Evolutionary conservation across 64 coral and sea anemone genomes (phyloP).

Genomic region (Porites lutea): DNA sequence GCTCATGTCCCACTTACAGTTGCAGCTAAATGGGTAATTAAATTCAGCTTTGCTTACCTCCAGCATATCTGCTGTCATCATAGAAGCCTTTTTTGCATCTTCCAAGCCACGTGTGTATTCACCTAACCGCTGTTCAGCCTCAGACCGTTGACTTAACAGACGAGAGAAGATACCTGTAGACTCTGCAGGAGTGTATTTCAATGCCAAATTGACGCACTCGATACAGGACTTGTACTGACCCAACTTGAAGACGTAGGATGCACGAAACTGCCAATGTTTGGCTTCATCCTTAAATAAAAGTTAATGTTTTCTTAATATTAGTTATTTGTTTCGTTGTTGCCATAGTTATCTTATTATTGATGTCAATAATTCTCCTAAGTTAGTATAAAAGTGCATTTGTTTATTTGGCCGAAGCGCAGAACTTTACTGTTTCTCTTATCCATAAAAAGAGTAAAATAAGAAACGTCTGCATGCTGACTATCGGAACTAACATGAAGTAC

Average conservation of each 20-base stretch:
- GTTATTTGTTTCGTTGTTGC: too few species aligned
- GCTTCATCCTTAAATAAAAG: constrained; percentile 23
- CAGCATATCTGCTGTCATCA: constrained; percentile 7
- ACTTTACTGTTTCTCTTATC: too few species aligned
- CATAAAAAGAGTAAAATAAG: too few species aligned
- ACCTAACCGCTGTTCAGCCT: background rate
- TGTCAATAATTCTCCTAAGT: too few species aligned
- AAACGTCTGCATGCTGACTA: too few species aligned
- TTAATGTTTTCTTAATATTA: too few species aligned
- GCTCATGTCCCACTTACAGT: too few species aligned
- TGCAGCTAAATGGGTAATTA: too few species aligned
- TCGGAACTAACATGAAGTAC: too few species aligned
- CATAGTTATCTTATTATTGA: too few species aligned
- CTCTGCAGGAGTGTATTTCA: constrained; percentile 30
- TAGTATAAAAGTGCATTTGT: too few species aligned
- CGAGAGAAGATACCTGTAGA: background rate
- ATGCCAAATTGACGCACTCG: constrained; percentile 27
- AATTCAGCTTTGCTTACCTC: background rate
- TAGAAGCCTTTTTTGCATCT: constrained; percentile 23
- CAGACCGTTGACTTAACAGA: constrained; percentile 22
- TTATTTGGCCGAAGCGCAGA: too few species aligned
- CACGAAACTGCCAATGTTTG: background rate
- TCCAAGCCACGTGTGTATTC: constrained; percentile 18
- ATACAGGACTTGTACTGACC: background rate
- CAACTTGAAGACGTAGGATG: background rate